A percentile compares a stretch with the other conserved stretches of the same genome.
These are phyloP conservation scores for Aromia moschata DNA, from an alignment of 2,888 invertebrate genomes.

Conservation along the genomic window DNA sequence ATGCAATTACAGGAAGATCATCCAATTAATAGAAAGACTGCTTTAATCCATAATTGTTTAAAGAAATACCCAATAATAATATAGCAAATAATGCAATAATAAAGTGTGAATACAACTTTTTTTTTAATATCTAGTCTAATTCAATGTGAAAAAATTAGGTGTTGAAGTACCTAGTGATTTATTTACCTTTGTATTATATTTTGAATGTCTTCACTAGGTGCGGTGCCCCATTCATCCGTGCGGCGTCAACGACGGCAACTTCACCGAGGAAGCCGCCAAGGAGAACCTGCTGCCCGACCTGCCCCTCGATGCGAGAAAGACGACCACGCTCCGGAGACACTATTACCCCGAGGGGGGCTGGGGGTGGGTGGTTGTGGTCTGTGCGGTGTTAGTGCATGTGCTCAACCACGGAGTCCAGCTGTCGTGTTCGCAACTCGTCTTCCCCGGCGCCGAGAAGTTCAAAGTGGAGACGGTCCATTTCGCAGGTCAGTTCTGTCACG, in stretches of 20 bases:
- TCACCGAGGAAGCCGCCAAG: constrained; percentile 29
- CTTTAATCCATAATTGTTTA: too few species aligned
- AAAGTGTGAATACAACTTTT: too few species aligned
- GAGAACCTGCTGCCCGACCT: constrained; percentile 51
- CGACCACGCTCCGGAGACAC: constrained; percentile 68
- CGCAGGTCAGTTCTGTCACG: constrained; percentile 67
- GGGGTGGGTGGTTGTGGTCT: constrained; percentile 84
- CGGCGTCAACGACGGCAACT: constrained; percentile 19
- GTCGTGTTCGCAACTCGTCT: constrained; percentile 69
- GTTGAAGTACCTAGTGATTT: too few species aligned
- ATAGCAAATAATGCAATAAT: too few species aligned
- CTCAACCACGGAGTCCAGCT: constrained; percentile 80
- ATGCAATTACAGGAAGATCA: too few species aligned
- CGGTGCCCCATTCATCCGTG: constrained; percentile 49
- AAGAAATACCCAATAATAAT: too few species aligned
- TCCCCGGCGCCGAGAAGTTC: constrained; percentile 69
- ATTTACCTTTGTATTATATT: too few species aligned
- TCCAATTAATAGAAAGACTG: too few species aligned
- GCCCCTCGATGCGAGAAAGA: constrained; percentile 59
- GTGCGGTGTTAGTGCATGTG: constrained; percentile 77
- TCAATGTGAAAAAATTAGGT: too few species aligned
- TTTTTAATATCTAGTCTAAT: too few species aligned
- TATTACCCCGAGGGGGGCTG: constrained; percentile 90
- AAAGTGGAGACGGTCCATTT: constrained; percentile 70
- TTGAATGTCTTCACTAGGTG: constrained; percentile 21